These are phyloP conservation scores for Burhinus oedicnemus DNA, from an alignment of 2,113 vertebrate genomes.

Conservation along the genomic window DNA sequence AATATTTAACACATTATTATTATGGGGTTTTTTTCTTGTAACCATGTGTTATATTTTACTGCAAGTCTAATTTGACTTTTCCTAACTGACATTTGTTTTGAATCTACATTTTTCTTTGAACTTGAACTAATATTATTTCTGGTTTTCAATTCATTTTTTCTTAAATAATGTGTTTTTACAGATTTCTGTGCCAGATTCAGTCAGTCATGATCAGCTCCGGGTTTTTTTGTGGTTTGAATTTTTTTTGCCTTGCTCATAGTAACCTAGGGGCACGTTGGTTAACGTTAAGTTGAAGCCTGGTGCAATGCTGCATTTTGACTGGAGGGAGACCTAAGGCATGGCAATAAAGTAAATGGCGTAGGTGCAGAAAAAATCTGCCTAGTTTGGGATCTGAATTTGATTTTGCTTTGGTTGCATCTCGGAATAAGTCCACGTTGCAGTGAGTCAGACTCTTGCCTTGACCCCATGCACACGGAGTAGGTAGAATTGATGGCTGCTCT, in stretches of 20 bases:
- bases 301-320: accelerated
- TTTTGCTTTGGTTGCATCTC: not conserved
- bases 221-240: not conserved
- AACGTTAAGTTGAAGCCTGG: not conserved
- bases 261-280: not conserved
- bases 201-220: not conserved
- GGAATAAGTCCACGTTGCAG: accelerated
- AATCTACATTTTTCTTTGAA: not conserved
- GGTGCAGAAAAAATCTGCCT: not conserved
- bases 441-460: accelerated
- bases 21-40: not conserved
- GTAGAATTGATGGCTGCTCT: not conserved
- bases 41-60: not conserved
- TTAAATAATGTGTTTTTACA: not conserved
- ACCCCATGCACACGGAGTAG: accelerated
- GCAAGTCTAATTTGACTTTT: not conserved
- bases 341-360: not conserved
- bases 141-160: not conserved
- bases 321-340: not conserved
- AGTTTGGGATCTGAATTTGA: not conserved
- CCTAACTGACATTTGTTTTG: not conserved
- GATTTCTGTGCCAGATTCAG: not conserved
- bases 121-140: not conserved
- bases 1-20: not conserved
- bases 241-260: not conserved